Evolutionary conservation across 2,113 vertebrate species (phyloP), one percentile per base, ranked within the genome.

Genomic region (Lepidothrix coronata): DNA sequence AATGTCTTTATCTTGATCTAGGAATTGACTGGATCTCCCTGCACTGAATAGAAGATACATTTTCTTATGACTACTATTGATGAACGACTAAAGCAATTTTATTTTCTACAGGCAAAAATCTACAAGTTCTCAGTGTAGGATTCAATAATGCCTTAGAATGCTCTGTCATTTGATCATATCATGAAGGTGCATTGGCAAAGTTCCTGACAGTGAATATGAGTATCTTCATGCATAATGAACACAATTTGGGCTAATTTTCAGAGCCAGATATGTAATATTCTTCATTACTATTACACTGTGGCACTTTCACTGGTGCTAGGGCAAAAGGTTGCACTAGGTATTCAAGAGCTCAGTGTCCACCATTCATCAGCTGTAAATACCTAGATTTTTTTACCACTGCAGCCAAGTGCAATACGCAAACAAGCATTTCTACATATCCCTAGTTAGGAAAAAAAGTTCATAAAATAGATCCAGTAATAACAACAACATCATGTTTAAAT

Each of bases 401-500:
- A 91, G 77, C 66, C 91, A 85, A 93, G n/a, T 62, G 59, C 62
- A 96, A 92, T 85, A 70, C 28, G 57, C 43, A 93, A n/a, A 74
- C 79, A 86, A 96, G 68, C 17, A 82, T 72, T 88, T 93, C 87
- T 95, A 59, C 90, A 68, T 88, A 81, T 46, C 82, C 57, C 54
- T 58, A 65, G 35, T 80, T 94, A 63, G 10, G 1, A 18, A 16
- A 91, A 78, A 66, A 78, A 72, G 58, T 95, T 96, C 90, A 71
- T 88, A 92, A 97, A 97, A 92, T 57, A 96, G n/a, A 91, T 89
- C 70, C 58, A 61, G 67, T 78, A 95, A 96, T 95, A 97, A 93
- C 83, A 97, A 93, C 80, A 97, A 76, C 88, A 95, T 72, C 75
- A n/a, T 85, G 77, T 92, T 96, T 96, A 97, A 97, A 97, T 97